These are phyloP conservation scores for Pristionchus mayeri DNA, from an alignment of 2,888 invertebrate species.

Conservation along the genomic window DNA sequence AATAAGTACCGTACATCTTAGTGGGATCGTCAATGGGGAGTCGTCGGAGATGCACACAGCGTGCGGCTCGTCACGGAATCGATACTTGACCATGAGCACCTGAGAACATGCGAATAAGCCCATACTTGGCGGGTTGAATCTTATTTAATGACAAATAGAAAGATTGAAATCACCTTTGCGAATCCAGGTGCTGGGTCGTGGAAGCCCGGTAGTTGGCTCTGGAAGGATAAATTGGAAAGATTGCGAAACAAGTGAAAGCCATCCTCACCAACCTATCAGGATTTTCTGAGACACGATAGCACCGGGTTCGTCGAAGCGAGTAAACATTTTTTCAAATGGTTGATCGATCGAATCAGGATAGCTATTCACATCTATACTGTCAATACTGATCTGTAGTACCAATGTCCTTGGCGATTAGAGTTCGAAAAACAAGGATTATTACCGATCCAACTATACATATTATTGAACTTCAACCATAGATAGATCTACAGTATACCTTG, in stretches of 20 bases:
- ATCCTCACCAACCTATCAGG: background rate
- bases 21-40: conserved; percentile 39
- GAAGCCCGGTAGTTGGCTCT: conserved; percentile 96
- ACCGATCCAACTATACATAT: too few species aligned
- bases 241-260: background rate
- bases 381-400: background rate
- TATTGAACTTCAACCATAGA: too few species aligned
- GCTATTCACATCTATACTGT: background rate
- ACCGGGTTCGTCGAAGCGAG: background rate
- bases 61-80: conserved; percentile 87
- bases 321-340: background rate
- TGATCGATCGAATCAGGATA: too few species aligned
- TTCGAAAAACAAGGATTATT: too few species aligned
- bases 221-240: conserved; percentile 75
- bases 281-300: background rate
- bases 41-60: conserved; percentile 86
- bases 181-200: conserved; percentile 94
- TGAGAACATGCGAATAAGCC: background rate
- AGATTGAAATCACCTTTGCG: conserved; percentile 82
- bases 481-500: too few species aligned
- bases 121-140: background rate
- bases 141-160: background rate
- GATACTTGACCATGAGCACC: conserved; percentile 80
- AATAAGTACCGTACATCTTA: conserved; percentile 29
- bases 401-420: too few species aligned